phyloP scores from a whole-genome alignment of 2,113 vertebrate species.

The Serinus canaria region DNA sequence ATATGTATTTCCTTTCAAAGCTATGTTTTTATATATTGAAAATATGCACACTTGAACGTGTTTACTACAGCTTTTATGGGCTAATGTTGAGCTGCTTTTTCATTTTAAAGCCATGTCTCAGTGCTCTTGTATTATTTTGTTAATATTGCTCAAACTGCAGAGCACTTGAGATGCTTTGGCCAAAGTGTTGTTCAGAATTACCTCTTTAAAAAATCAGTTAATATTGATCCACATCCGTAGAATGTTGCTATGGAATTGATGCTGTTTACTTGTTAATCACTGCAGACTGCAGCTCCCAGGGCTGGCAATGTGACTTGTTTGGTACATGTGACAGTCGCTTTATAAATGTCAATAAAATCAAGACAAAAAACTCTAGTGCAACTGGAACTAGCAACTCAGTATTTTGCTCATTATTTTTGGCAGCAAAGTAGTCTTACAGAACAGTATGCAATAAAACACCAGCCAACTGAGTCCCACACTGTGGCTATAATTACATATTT shows the following conservation, averaged over 20 bases:
- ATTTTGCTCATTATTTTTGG: constrained; percentile 68
- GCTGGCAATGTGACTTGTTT: constrained; percentile 63
- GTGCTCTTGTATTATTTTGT: not conserved
- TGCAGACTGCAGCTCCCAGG: constrained; percentile 23
- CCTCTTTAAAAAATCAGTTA: not conserved
- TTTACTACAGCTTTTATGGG: not conserved
- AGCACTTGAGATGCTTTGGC: not conserved
- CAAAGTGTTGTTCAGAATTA: not conserved
- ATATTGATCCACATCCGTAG: not conserved
- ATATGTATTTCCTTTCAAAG: not conserved
- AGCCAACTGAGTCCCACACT: constrained; percentile 53
- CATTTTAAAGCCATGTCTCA: not conserved
- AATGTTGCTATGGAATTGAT: not conserved
- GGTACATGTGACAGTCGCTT: constrained; percentile 48
- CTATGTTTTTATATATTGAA: not conserved
- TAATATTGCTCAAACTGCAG: not conserved
- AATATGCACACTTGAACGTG: not conserved
- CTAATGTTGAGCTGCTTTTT: not conserved
- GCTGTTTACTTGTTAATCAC: constrained; percentile 42
- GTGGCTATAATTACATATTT: constrained; percentile 63
- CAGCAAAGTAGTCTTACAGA: constrained; percentile 33
- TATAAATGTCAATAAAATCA: constrained; percentile 74
- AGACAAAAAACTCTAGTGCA: constrained; percentile 54
- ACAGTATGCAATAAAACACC: constrained; percentile 31
- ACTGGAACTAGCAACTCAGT: constrained; percentile 62